Evolutionary conservation across 1,140 invertebrate genomes (phyloP).

Genomic region (Halictus rubicundus): DNA sequence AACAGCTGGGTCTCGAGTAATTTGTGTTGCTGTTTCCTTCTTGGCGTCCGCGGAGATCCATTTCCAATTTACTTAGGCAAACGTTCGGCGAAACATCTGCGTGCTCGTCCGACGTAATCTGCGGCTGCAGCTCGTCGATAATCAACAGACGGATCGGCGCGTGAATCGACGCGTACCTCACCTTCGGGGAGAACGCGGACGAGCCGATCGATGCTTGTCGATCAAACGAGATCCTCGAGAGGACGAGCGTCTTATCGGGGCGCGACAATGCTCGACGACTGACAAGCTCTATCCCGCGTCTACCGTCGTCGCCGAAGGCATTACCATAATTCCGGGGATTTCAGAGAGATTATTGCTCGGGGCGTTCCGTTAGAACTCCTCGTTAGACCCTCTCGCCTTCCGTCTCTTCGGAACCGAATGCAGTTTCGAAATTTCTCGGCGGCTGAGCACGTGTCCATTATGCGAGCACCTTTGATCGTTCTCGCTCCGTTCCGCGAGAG

Average conservation of each 20-base stretch:
- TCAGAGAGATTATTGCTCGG: background rate
- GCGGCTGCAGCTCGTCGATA: too few relatives aligned
- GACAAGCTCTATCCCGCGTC: background rate
- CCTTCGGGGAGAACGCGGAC: too few relatives aligned
- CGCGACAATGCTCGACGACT: background rate
- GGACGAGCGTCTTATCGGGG: slow-evolving; percentile 1
- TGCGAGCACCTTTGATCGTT: slow-evolving; percentile 43
- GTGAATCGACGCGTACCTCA: too few relatives aligned
- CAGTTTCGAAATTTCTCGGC: background rate
- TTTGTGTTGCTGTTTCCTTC: background rate
- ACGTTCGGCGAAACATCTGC: background rate
- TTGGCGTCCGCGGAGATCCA: too few relatives aligned
- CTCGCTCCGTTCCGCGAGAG: background rate
- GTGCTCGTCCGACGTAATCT: too few relatives aligned
- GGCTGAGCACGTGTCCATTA: slow-evolving; percentile 4
- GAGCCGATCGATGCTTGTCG: too few relatives aligned
- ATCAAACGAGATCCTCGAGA: too few relatives aligned
- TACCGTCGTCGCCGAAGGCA: too few relatives aligned
- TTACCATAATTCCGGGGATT: background rate
- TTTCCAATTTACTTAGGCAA: slow-evolving; percentile 10
- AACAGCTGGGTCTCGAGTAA: too few relatives aligned
- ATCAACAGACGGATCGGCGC: too few relatives aligned
- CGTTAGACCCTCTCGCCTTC: background rate
- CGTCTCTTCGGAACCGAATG: too few relatives aligned
- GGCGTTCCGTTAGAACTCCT: background rate